Evolutionary conservation across 2,888 invertebrate species (phyloP).

Genomic region (Rotaria sp.): DNA sequence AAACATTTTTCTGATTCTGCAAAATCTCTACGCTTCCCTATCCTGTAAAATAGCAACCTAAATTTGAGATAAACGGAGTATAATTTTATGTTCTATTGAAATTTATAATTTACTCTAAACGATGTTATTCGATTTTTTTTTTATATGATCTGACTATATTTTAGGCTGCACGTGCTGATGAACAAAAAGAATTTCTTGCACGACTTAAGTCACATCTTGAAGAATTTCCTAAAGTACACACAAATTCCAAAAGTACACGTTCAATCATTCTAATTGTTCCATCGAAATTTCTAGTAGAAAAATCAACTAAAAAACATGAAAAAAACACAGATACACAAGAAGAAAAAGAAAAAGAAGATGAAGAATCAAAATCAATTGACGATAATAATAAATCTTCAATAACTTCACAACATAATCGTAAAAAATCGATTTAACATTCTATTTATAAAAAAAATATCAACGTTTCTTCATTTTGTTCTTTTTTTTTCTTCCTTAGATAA

Average conservation of each 20-base stretch:
- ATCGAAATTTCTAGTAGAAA: not conserved
- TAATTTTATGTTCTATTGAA: too few relatives aligned
- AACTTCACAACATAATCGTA: not conserved
- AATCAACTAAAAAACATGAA: not conserved
- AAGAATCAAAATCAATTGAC: not conserved
- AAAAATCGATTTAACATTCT: not conserved
- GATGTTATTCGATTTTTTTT: too few relatives aligned
- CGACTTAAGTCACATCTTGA: not conserved
- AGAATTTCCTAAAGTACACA: conserved; percentile 27
- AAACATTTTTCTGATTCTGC: too few relatives aligned
- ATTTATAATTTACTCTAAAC: too few relatives aligned
- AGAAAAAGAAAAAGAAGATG: not conserved
- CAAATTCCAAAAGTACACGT: not conserved
- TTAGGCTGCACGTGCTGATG: not conserved
- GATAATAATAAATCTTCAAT: not conserved
- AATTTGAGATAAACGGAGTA: too few relatives aligned
- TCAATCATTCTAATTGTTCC: conserved; percentile 5
- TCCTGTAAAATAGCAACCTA: too few relatives aligned
- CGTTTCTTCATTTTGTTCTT: not conserved
- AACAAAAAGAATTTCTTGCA: not conserved
- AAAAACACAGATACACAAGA: not conserved
- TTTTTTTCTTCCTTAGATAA: not conserved
- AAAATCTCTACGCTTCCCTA: too few relatives aligned
- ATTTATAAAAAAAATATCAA: not conserved
- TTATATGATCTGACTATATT: not conserved